These are phyloP conservation scores for Rhabdomys pumilio DNA, from an alignment of 2,797 vertebrate species.

Conservation along the genomic window DNA sequence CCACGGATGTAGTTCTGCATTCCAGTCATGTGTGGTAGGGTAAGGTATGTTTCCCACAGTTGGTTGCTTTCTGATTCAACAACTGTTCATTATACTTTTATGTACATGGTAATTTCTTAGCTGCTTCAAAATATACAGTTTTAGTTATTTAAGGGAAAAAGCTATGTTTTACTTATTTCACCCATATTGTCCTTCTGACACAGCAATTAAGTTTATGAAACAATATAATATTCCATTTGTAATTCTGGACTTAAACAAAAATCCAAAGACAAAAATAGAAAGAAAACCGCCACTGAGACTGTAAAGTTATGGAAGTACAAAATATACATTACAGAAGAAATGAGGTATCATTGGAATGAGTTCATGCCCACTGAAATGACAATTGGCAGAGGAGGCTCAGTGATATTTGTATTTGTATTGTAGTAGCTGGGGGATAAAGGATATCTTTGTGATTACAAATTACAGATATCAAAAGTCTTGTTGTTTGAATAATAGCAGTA, in stretches of 20 bases:
- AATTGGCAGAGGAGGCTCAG: background rate
- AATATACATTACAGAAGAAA: background rate
- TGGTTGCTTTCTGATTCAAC: constrained; percentile 3
- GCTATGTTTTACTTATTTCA: background rate
- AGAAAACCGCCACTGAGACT: background rate
- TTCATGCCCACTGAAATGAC: background rate
- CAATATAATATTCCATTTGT: background rate
- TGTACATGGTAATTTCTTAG: background rate
- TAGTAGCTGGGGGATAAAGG: background rate
- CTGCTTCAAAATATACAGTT: background rate
- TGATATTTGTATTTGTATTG: background rate
- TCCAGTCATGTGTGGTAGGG: background rate
- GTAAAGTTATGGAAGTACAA: background rate
- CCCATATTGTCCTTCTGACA: background rate
- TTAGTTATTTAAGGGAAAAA: background rate
- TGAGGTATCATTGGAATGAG: background rate
- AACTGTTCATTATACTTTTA: constrained; percentile 14
- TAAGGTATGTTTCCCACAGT: background rate
- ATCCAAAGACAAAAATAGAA: background rate
- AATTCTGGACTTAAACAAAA: constrained; percentile 3
- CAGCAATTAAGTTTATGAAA: background rate
- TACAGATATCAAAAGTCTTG: constrained; percentile 9
- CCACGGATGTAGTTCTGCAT: background rate
- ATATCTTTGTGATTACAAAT: background rate
- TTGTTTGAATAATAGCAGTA: background rate